These are phyloP conservation scores for Sphaerophoria rueppellii DNA, from an alignment of 2,888 invertebrate genomes.

Conservation along the genomic window DNA sequence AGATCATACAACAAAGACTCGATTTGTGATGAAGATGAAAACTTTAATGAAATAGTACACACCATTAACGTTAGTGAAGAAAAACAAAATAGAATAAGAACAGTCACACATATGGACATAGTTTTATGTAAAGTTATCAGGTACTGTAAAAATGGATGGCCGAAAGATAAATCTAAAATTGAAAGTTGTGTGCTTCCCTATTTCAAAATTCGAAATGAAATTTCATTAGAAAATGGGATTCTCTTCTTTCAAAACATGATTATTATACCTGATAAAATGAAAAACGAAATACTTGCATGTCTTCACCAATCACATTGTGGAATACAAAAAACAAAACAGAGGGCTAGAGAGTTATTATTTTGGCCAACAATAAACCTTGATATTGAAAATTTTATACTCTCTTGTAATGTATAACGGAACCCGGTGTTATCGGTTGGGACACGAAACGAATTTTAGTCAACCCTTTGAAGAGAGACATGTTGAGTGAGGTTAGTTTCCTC, in stretches of 20 bases:
- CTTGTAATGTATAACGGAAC: neutral
- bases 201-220: constrained; percentile 67
- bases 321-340: constrained; percentile 14
- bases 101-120: neutral
- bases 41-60: constrained; percentile 46
- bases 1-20: constrained; percentile 79
- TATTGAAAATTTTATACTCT: constrained; percentile 1
- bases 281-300: neutral
- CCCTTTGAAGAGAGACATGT: too few species aligned
- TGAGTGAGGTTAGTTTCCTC: too few species aligned
- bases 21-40: neutral
- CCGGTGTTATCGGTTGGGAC: too few species aligned
- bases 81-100: constrained; percentile 11
- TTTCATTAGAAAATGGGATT: constrained; percentile 66
- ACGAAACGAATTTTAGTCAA: too few species aligned
- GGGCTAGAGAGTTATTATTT: neutral
- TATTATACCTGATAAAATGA: constrained; percentile 54
- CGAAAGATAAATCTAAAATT: constrained; percentile 40
- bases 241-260: constrained; percentile 73
- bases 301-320: constrained; percentile 26
- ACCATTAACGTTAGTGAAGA: constrained; percentile 25
- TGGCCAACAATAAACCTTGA: neutral
- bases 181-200: constrained; percentile 50
- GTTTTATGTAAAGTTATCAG: neutral
- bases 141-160: constrained; percentile 59